Conservation (phyloP, 1,140 invertebrate genomes). For the Drosophila seguyi region DNA sequence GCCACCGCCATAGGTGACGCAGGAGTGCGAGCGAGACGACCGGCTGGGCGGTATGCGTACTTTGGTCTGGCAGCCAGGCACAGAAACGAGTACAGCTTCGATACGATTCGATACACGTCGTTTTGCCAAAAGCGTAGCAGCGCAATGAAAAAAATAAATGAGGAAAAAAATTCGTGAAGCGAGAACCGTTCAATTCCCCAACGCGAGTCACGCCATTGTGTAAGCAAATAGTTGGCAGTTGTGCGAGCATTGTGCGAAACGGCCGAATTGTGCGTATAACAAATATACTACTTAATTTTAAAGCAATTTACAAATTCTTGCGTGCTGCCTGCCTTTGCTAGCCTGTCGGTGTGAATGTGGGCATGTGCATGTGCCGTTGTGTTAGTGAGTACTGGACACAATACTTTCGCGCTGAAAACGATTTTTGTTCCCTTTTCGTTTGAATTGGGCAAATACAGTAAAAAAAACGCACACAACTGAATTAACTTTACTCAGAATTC, state of each 20-base stretch:
- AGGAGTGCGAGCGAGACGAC: constrained; percentile 48
- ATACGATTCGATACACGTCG: constrained; percentile 71
- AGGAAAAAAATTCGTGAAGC: constrained; percentile 74
- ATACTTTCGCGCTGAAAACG: constrained; percentile 80
- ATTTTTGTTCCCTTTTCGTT: constrained; percentile 57
- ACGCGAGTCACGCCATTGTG: constrained; percentile 57
- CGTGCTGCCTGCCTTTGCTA: constrained; percentile 58
- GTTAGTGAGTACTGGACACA: constrained; percentile 59
- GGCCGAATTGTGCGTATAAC: constrained; percentile 70
- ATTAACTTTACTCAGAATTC: constrained; percentile 42
- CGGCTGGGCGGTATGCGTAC: constrained; percentile 52
- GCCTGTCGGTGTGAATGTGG: constrained; percentile 47
- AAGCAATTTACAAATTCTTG: constrained; percentile 76
- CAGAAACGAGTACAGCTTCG: constrained; percentile 81
- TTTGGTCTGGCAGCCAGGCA: constrained; percentile 68
- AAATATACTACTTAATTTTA: constrained; percentile 53
- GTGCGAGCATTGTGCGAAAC: constrained; percentile 45
- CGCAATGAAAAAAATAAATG: constrained; percentile 80
- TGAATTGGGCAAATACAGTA: constrained; percentile 8
- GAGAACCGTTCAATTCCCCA: constrained; percentile 61
- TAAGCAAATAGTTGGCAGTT: constrained; percentile 48
- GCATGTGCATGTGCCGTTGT: constrained; percentile 40
- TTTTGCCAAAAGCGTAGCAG: constrained; percentile 80
- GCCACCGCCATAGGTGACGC: constrained; percentile 34
- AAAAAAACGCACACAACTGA: constrained; percentile 22